Conservation (phyloP, 2,888 invertebrate genomes). For the Adineta ricciae region DNA sequence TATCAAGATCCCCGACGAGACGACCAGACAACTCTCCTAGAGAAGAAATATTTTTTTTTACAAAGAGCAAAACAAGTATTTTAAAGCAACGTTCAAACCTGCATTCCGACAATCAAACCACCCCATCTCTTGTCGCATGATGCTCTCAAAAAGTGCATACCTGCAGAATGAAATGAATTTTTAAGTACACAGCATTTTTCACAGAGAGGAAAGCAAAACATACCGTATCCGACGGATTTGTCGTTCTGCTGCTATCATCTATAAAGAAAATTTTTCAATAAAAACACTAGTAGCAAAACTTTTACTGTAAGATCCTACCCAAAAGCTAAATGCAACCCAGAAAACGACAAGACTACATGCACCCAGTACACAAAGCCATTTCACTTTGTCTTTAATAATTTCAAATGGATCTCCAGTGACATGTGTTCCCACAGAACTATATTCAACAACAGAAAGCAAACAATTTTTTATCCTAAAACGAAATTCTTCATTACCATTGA, state of each 20-base stretch:
- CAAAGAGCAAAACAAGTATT: too few species aligned
- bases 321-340: too few species aligned
- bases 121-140: background rate
- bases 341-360: too few species aligned
- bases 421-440: background rate
- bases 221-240: background rate
- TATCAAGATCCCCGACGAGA: constrained; percentile 40
- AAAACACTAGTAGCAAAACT: background rate
- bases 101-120: constrained; percentile 17
- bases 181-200: too few species aligned
- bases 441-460: background rate
- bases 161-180: too few species aligned
- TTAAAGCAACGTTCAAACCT: background rate
- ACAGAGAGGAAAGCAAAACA: too few species aligned
- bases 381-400: too few species aligned
- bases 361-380: too few species aligned
- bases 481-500: background rate
- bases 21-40: background rate
- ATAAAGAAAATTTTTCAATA: background rate
- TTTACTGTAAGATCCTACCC: too few species aligned
- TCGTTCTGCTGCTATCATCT: background rate
- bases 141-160: background rate
- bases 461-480: background rate
- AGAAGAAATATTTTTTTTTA: too few species aligned
- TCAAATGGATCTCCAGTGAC: too few species aligned